A percentile compares a stretch with the other conserved stretches of the same genome.
Conservation (phyloP, 2,888 invertebrate species). For the Phania funesta region DNA sequence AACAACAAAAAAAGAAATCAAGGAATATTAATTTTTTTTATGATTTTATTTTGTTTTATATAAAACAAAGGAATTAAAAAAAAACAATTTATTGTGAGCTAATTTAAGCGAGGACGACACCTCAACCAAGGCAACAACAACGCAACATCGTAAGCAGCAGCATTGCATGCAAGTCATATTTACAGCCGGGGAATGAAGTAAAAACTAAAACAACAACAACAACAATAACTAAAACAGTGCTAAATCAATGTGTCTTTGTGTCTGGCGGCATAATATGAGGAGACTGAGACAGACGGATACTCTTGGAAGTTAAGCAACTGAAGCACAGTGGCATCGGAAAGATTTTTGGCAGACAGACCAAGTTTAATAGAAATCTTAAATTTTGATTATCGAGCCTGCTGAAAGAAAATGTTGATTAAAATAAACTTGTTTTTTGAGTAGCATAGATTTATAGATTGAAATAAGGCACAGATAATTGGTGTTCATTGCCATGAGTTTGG, state of each 20-base stretch:
- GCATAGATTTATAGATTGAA: no score
- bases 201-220: conserved; percentile 15
- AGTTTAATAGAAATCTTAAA: no score
- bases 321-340: not conserved
- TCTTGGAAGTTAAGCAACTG: conserved; percentile 1
- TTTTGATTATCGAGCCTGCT: no score
- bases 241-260: conserved; percentile 74
- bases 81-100: conserved; percentile 61
- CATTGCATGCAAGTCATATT: conserved; percentile 58
- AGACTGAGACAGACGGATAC: conserved; percentile 39
- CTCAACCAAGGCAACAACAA: conserved; percentile 53
- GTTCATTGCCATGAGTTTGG: no score
- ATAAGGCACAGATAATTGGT: no score
- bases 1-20: conserved; percentile 41
- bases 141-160: conserved; percentile 25
- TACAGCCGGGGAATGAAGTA: conserved; percentile 39
- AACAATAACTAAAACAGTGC: conserved; percentile 53
- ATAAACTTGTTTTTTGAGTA: no score
- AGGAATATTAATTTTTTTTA: conserved; percentile 35
- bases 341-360: not conserved
- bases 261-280: conserved; percentile 73
- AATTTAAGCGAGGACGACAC: conserved; percentile 63
- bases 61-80: conserved; percentile 36
- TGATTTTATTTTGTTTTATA: not conserved
- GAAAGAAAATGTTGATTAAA: no score